A percentile compares a stretch with the other conserved stretches of the same genome.
These are phyloP conservation scores for Hapalemur alaotrensis DNA, from an alignment of 2,797 vertebrate genomes.

Conservation along the genomic window DNA sequence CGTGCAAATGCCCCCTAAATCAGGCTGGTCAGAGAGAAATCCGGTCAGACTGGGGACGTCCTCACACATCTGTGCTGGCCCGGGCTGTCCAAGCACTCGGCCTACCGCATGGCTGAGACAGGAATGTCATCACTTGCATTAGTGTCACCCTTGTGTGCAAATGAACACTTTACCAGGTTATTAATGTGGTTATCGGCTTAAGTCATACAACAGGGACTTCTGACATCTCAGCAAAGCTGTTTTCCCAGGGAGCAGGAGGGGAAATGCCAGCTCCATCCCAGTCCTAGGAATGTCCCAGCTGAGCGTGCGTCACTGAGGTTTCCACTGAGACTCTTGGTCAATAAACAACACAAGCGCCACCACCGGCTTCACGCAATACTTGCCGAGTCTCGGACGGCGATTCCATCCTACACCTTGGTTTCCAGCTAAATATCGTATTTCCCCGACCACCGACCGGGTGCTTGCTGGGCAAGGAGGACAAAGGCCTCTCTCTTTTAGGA, in stretches of 20 bases:
- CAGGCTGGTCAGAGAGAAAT: background rate
- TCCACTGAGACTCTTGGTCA: background rate
- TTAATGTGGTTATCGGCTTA: background rate
- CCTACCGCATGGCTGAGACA: fast-evolving
- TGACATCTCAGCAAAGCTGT: background rate
- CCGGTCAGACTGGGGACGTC: fast-evolving
- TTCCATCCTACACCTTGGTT: fast-evolving
- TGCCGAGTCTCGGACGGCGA: fast-evolving
- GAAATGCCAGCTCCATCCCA: fast-evolving
- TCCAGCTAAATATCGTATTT: background rate
- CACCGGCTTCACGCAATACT: background rate
- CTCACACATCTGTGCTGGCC: fast-evolving
- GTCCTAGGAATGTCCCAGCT: fast-evolving
- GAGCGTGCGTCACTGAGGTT: fast-evolving
- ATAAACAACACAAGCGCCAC: fast-evolving
- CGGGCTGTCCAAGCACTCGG: too few relatives aligned
- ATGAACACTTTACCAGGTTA: background rate
- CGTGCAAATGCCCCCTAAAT: background rate
- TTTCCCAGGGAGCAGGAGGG: background rate
- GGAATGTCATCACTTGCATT: background rate
- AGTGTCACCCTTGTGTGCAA: fast-evolving
- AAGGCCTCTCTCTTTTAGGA: background rate
- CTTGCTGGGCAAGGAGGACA: background rate
- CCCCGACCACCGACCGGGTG: fast-evolving
- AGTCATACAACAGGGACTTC: background rate